Conservation (phyloP, 2,113 vertebrate species). For the Perca schrenkii region DNA sequence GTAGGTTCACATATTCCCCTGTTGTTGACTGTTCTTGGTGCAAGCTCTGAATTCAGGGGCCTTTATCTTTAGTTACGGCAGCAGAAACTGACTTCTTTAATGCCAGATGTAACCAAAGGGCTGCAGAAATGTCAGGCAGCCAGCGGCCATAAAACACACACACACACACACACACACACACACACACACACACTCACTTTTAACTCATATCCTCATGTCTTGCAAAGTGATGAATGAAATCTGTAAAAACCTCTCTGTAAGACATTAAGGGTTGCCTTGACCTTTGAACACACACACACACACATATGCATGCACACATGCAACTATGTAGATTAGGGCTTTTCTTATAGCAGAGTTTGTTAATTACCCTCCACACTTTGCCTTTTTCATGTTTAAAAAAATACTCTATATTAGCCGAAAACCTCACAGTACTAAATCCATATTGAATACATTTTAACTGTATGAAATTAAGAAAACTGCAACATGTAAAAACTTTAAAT, state of each 20-base stretch:
- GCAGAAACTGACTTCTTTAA: conserved; percentile 53
- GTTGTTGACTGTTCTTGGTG: conserved; percentile 20
- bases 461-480: too few relatives aligned
- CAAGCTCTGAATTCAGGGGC: conserved; percentile 10
- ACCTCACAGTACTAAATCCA: background rate
- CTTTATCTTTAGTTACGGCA: conserved; percentile 29
- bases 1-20: background rate
- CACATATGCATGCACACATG: background rate
- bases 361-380: background rate
- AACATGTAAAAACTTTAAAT: too few relatives aligned
- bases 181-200: background rate
- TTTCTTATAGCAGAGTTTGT: background rate
- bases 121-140: conserved; percentile 66
- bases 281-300: conserved; percentile 30
- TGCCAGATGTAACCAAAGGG: conserved; percentile 62
- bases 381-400: background rate
- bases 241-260: background rate
- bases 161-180: background rate
- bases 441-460: too few relatives aligned
- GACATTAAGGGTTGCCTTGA: conserved; percentile 6
- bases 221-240: conserved; percentile 8
- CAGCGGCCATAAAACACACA: conserved; percentile 11
- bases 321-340: background rate
- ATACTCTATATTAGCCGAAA: background rate
- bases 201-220: background rate